Percentiles rank a stretch among this genome's conserved stretches.
phyloP scores from a whole-genome alignment of 2,797 vertebrate genomes.

The Delichon dasypus region DNA sequence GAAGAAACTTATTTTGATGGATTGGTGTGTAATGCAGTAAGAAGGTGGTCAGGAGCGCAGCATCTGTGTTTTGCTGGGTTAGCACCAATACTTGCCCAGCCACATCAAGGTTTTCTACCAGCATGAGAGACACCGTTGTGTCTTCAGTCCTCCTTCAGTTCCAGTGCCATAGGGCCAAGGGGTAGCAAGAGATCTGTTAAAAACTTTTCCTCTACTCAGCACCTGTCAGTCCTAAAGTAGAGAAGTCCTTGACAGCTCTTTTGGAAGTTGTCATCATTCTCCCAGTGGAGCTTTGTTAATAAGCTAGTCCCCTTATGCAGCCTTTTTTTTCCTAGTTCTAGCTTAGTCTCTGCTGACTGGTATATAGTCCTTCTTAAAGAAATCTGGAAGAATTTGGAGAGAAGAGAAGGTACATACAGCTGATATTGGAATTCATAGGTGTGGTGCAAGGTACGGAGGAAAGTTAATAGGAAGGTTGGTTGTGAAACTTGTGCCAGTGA shows the following conservation, averaged over 20 bases:
- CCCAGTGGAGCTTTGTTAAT: neutral
- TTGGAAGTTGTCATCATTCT: neutral
- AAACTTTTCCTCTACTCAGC: neutral
- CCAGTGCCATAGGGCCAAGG: neutral
- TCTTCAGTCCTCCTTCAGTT: neutral
- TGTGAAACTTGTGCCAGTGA: neutral
- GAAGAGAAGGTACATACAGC: neutral
- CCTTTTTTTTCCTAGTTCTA: neutral
- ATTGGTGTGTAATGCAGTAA: neutral
- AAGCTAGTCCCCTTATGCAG: neutral
- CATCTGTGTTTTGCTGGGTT: neutral
- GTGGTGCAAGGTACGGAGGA: neutral
- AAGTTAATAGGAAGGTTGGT: neutral
- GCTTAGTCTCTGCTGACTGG: neutral
- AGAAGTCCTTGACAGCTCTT: neutral
- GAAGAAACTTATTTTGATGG: neutral
- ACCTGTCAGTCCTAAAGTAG: neutral
- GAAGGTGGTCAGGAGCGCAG: neutral
- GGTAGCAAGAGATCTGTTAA: neutral
- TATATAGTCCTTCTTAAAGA: neutral
- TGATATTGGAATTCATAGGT: neutral
- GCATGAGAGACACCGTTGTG: fast-evolving
- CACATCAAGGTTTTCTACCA: neutral
- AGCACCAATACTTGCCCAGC: neutral
- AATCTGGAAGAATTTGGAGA: neutral